Base-by-base conservation (phyloP, 2,113 vertebrate genomes). In the Semicossyphus pulcher region DNA sequence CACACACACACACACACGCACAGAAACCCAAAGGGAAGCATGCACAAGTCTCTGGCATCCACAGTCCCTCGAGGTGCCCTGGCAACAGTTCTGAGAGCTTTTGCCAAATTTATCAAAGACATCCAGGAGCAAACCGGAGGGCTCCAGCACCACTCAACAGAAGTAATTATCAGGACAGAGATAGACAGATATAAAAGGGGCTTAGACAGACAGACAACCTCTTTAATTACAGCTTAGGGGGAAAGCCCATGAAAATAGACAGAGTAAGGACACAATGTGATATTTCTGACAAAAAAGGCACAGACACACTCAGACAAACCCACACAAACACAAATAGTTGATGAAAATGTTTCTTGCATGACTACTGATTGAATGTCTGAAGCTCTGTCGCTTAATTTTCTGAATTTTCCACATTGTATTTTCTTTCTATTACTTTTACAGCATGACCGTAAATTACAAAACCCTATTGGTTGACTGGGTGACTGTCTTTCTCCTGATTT, bases 401-500 rank as follows among this genome's bases (percentile, higher is more conserved):
- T n/a, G n/a, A n/a, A n/a, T 75, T 32, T 32, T 42, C 54, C 36
- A n/a, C n/a, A n/a, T 58, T n/a, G 28, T 51, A 37, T 56, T 87
- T 78, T 70, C 68, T 49, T 53, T 78, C 64, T 78, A 75, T 88
- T n/a, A 70, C 79, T 88, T 85, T 74, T 49, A 63, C 71, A 47
- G 59, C 42, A 47, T 80, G 76, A 83, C 78, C 89, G 80, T 83
- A 87, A 90, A 92, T 90, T 88, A 2, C 65, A 74, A 70, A 74
- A 42, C 36, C 18, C 32, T 41, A 32, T 47, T 36, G 48, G 23
- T 51, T 41, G 54, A 60, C 49, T 45, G 59, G 69, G 48, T 63
- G 61, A 72, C 62, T 54, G 41, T 29, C 41, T 76, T 53, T 47
- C n/a, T 56, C 26, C 25, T 49, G 51, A 72, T 80, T 81, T 75